phyloP scores from a whole-genome alignment of 2,113 vertebrate species.

The Strigops habroptila region DNA sequence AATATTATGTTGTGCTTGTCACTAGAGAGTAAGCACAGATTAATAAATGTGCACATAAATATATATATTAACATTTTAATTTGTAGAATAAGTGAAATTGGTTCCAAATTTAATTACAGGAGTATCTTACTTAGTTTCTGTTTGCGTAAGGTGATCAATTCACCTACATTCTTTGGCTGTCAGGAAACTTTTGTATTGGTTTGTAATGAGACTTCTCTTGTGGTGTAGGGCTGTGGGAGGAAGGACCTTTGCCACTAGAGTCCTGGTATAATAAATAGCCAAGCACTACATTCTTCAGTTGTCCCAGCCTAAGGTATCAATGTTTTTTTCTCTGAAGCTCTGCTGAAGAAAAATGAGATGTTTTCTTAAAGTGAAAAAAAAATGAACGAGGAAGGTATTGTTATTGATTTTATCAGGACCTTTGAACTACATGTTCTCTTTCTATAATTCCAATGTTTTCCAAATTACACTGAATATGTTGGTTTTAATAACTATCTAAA shows the following conservation, averaged over 20 bases:
- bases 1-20: background rate
- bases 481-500: background rate
- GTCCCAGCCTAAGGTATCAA: background rate
- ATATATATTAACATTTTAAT: background rate
- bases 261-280: background rate
- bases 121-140: background rate
- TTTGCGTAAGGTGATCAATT: background rate
- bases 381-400: background rate
- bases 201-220: background rate
- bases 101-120: background rate
- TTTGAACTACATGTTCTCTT: background rate
- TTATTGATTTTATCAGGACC: background rate
- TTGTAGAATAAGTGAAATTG: background rate
- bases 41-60: background rate
- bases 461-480: background rate
- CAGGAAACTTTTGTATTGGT: background rate
- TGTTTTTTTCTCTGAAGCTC: background rate
- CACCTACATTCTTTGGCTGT: background rate
- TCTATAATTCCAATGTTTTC: background rate
- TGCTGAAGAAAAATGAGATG: background rate
- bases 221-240: background rate
- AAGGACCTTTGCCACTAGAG: background rate
- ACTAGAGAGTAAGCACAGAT: background rate
- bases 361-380: background rate
- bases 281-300: background rate